Base-by-base conservation (phyloP, 23 tunicate genomes). In the Aplidium turbinatum region DNA sequence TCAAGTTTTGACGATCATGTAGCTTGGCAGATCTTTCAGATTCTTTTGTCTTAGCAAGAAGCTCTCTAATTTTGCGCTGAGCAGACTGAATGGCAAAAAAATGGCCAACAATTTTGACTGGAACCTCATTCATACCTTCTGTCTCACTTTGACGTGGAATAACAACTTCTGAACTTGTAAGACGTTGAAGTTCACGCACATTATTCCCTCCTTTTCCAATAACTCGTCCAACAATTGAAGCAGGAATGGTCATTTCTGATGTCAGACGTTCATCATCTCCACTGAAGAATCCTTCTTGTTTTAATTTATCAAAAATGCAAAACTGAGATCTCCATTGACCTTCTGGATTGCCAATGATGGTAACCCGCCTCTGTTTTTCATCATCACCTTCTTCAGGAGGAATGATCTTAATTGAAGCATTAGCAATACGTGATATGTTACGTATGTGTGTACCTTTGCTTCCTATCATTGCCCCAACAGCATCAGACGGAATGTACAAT, bases 321-420 rank as follows among this genome's bases (percentile, higher is more conserved):
- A 87, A 94, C 42, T 94, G 99, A 0, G 99, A 83, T 61, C 80
- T 87, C 99, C 99, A 94, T 52, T 94, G 99, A n/a, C 96, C 96
- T 72, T 94, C 99, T 3, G 99, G 99, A 39, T 73, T 78, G 30
- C 96, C 99, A 58, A 94, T 84, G 50, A 94, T 94, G 2, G 91
- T 89, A 35, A 94, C 95, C 26, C 79, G 42, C 27, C 97, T 46
- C 48, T 83, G 85, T 50, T 84, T 87, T 31, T 94, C 99, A 53
- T 85, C 92, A 73, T 94, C 95, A 31, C 85, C 95, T 21, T 87
- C 93, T 42, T 87, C 95, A 71, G 88, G 85, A 0, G 90, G 95
- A 42, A 85, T 80, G 28, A 90, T 90, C 39, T 86, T 86, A 34
- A 93, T 93, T 7, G 93, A 85, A 30, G 98, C 89, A 48, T 86